Percentiles rank a stretch among this genome's conserved stretches.
phyloP scores from a whole-genome alignment of 2,797 vertebrate species.

The Sebastes goodei region DNA sequence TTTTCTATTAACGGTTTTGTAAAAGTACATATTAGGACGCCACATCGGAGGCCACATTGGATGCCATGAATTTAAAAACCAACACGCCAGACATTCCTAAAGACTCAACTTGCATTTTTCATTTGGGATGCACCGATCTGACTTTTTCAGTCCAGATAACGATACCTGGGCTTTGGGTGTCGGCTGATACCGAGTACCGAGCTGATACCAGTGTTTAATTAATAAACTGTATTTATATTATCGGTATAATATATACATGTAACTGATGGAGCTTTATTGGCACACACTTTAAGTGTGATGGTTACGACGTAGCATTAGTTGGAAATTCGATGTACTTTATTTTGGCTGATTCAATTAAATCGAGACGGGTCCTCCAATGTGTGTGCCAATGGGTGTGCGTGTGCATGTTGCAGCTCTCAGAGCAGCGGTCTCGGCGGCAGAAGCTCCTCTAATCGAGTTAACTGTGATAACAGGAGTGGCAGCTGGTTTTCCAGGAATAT shows the following conservation, averaged over 20 bases:
- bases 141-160: too few species aligned
- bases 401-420: slow-evolving; percentile 1
- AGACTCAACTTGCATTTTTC: neutral
- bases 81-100: neutral
- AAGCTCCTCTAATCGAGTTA: slow-evolving; percentile 71
- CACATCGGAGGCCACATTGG: neutral
- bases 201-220: too few species aligned
- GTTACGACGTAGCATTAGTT: neutral
- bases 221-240: neutral
- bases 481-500: slow-evolving; percentile 75
- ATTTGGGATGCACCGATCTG: too few species aligned
- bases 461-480: slow-evolving; percentile 65
- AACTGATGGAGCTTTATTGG: slow-evolving; percentile 2
- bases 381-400: neutral
- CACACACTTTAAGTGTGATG: slow-evolving; percentile 3
- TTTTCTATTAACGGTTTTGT: slow-evolving; percentile 36
- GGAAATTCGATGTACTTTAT: slow-evolving; percentile 17
- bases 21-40: slow-evolving; percentile 1
- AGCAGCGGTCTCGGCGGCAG: slow-evolving; percentile 35
- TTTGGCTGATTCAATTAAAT: slow-evolving; percentile 39
- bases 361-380: neutral
- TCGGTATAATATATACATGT: neutral
- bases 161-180: too few species aligned
- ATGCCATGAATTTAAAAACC: neutral
- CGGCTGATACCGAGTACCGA: too few species aligned